Percentiles rank a stretch among this genome's conserved stretches.
Conservation (phyloP, 2,113 vertebrate species). For the Pungitius pungitius region DNA sequence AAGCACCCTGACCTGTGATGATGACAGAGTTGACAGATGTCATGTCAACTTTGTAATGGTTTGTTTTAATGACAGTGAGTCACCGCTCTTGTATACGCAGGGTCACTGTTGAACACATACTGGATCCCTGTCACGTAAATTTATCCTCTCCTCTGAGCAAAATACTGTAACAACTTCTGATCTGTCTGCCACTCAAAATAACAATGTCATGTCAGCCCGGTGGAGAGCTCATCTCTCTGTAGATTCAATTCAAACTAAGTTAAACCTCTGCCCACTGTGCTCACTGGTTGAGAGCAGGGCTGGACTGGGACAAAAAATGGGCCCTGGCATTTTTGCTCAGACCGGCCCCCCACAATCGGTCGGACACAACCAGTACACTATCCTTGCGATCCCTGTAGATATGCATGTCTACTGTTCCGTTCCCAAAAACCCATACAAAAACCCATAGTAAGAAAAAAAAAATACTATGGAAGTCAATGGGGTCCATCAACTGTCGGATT, state of each 20-base stretch:
- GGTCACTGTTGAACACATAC: constrained; percentile 50
- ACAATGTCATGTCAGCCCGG: constrained; percentile 44
- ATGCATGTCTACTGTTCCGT: too few relatives aligned
- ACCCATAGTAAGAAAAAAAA: too few relatives aligned
- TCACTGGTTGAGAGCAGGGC: too few relatives aligned
- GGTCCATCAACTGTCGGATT: too few relatives aligned
- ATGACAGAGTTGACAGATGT: constrained; percentile 75
- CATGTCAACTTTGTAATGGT: constrained; percentile 73
- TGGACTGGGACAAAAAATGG: too few relatives aligned
- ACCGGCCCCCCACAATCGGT: too few relatives aligned
- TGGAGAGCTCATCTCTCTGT: constrained; percentile 33
- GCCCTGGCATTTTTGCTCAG: too few relatives aligned
- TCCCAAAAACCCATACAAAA: too few relatives aligned
- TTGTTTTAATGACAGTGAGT: constrained; percentile 70
- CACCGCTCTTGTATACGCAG: constrained; percentile 37
- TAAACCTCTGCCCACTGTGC: constrained; percentile 23
- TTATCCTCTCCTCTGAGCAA: constrained; percentile 67
- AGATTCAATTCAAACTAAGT: constrained; percentile 36
- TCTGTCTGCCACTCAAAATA: constrained; percentile 65
- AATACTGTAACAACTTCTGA: constrained; percentile 66
- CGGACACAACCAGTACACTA: too few relatives aligned
- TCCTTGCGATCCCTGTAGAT: too few relatives aligned
- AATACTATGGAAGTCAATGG: too few relatives aligned
- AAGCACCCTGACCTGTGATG: constrained; percentile 76
- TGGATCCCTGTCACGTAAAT: constrained; percentile 67